Base-by-base conservation (phyloP, 2,113 vertebrate species). In the Excalfactoria chinensis region DNA sequence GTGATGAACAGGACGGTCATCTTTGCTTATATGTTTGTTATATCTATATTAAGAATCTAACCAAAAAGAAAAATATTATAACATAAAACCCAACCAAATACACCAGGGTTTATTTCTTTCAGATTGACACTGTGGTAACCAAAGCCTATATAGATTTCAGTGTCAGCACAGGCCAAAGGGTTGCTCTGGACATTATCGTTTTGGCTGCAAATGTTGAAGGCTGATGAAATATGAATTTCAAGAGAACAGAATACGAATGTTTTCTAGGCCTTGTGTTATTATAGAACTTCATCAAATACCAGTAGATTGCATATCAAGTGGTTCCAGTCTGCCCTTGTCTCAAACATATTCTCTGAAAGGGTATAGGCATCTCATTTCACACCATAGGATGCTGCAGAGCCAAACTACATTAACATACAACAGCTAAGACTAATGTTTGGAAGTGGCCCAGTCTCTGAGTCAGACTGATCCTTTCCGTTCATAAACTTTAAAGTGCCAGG, bases 401-500 rank as follows among this genome's bases (percentile, higher is more conserved):
- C 89, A 87, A 94, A 91, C 81, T 89, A 84, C 84, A 94, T 96
- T 96, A 93, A 90, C 89, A 83, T 95, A 91, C 73, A 93, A 84
- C 89, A 96, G 91, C 96, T 71, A 75, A 96, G 94, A 94, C 93
- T 80, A 95, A 93, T 93, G 84, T 59, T 80, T 95, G 94, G 87
- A 96, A 88, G 75, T 66, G 85, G 69, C 93, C 89, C 89, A 96
- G 93, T 91, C 79, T 91, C 87, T 96, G 95, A 95, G 85, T 96
- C 91, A 95, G 93, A 91, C 93, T 37, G 81, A 95, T 94, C 93
- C 82, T 89, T 96, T 96, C 96, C 87, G 78, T 96, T 93, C 89
- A 74, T 83, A 95, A 96, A 94, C 79, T 93, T 83, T 88, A 53
- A 93, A 93, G 85, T 81, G 91, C 91, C 93, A 96, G 93, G 93